Evolutionary conservation across 2,113 vertebrate species (phyloP).

Genomic region (Bagarius yarrelli): DNA sequence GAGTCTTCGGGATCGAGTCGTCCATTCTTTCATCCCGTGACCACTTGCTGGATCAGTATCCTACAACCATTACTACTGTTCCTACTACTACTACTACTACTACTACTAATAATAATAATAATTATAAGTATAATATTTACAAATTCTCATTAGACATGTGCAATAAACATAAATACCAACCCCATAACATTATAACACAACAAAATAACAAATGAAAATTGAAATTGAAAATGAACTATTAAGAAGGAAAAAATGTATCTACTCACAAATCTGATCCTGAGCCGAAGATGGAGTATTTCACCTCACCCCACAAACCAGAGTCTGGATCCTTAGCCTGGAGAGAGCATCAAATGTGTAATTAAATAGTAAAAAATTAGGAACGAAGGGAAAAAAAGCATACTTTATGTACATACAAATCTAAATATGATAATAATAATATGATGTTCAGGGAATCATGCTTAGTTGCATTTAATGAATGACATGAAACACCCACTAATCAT

Average conservation of each 20-base stretch:
- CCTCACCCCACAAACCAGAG: slow-evolving; percentile 92
- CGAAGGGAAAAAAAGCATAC: not conserved
- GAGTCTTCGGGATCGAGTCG: no score
- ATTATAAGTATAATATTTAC: no score
- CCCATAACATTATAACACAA: no score
- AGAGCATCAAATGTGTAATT: slow-evolving; percentile 32
- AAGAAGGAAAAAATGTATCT: slow-evolving; percentile 8
- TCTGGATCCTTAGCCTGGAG: slow-evolving; percentile 89
- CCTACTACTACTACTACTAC: no score
- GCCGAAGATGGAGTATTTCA: slow-evolving; percentile 91
- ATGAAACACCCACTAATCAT: slow-evolving; percentile 43
- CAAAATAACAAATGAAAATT: no score
- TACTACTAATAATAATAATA: no score
- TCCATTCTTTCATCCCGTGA: no score
- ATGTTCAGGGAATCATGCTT: not conserved
- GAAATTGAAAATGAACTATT: no score
- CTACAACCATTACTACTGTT: no score
- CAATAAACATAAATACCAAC: no score
- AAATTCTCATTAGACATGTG: no score
- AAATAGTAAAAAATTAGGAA: not conserved
- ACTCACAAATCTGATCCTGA: slow-evolving; percentile 92
- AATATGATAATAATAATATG: slow-evolving; percentile 17
- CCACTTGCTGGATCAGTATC: no score
- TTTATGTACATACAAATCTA: not conserved
- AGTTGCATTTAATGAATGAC: slow-evolving; percentile 3